Evolutionary conservation across 2,797 vertebrate species (phyloP), one percentile per base, ranked within the genome.

Genomic region (Scolopax bukidnonensis): DNA sequence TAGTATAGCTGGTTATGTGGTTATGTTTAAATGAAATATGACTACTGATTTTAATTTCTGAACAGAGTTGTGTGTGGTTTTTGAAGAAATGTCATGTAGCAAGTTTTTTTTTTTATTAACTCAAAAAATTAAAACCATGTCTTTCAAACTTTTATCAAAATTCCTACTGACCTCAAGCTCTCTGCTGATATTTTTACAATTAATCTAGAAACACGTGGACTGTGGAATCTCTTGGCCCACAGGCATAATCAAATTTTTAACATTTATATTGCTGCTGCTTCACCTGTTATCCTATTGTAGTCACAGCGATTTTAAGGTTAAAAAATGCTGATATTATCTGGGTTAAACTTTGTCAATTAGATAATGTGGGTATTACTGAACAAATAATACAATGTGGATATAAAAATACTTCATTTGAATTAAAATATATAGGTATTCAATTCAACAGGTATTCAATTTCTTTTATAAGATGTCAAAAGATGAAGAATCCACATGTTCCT

Each of bases 71-170:
- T 2, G 12, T 30, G 32, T 25, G 9, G 1, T 51, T 65, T 83
- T 56, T 86, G 18, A 83, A 95, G 19, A 81, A 78, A 43, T 33
- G 9, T 23, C 13, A 32, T 27, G 3, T 77, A 60, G 5, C 4
- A 45, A 63, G 3, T 24, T 36, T 36, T 36, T 70, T 0, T 14
- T 77, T 78, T 41, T 7, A 36, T 38, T 47, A 70, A 40, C 28
- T 83, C 12, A 60, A 13, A 56, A 70, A 41, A 60, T 48, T 57
- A 24, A 87, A 87, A 63, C 0, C 0, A 0, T 36, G 8, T 54
- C 13, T 38, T 81, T 81, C 48, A 89, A 78, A 75, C 2, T 56
- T 51, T 30, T 19, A 54, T 10, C 6, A 83, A 32, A 77, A 63
- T 54, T 80, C n/a, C 11, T 53, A 8, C 18, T 11, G 36, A 43